Evolutionary conservation across 2,113 vertebrate genomes (phyloP).

Genomic region (Nerophis ophidion): DNA sequence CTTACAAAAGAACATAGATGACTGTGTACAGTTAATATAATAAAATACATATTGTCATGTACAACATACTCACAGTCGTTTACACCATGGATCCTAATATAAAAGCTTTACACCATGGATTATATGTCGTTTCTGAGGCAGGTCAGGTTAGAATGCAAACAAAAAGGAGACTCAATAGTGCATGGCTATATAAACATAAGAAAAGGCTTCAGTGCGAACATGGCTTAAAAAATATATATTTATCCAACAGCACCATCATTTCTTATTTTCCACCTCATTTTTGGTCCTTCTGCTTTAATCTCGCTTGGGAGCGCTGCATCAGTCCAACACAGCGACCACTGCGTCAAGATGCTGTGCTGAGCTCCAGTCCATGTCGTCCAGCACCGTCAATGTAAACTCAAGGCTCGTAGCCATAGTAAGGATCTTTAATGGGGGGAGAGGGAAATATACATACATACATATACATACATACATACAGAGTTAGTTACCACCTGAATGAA

Average conservation of each 20-base stretch:
- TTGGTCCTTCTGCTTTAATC: neutral
- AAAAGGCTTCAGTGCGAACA: constrained; percentile 66
- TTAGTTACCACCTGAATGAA: neutral
- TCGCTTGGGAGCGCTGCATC: neutral
- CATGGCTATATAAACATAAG: constrained; percentile 58
- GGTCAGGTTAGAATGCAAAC: constrained; percentile 49
- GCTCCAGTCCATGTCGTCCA: constrained; percentile 13
- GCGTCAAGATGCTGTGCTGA: neutral
- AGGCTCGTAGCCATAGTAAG: constrained; percentile 67
- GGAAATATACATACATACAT: constrained; percentile 4
- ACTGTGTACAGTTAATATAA: constrained; percentile 37
- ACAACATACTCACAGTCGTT: constrained; percentile 64
- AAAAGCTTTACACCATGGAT: constrained; percentile 43
- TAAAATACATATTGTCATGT: constrained; percentile 45
- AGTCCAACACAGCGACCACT: constrained; percentile 9
- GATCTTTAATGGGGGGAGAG: constrained; percentile 51
- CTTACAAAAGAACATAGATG: constrained; percentile 34
- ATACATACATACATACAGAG: neutral
- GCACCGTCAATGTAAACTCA: constrained; percentile 30
- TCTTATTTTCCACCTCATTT: neutral
- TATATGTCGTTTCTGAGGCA: constrained; percentile 57
- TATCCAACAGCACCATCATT: neutral
- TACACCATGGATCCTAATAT: constrained; percentile 38
- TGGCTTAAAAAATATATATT: constrained; percentile 20
- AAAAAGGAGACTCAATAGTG: constrained; percentile 47